Conservation (phyloP, 2,797 vertebrate genomes). For the Triplophysa bombifrons region DNA sequence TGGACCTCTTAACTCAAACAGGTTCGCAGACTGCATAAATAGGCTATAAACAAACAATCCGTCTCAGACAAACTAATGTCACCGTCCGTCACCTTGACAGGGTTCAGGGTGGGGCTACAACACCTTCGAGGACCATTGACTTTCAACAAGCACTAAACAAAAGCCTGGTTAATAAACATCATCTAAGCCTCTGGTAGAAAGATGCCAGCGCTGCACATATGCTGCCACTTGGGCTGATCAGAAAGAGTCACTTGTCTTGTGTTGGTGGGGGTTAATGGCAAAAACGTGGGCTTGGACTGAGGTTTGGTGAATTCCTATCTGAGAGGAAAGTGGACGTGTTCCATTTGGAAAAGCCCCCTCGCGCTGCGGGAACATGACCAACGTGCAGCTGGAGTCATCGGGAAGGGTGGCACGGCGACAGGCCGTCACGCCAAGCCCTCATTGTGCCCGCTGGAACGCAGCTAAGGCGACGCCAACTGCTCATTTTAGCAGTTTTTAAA, state of each 20-base stretch:
- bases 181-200: neutral
- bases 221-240: constrained; percentile 48
- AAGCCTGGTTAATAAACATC: constrained; percentile 19
- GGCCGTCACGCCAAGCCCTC: constrained; percentile 44
- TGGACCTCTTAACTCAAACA: constrained; percentile 58
- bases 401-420: constrained; percentile 44
- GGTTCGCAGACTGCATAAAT: constrained; percentile 53
- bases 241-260: constrained; percentile 51
- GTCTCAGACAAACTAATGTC: neutral
- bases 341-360: constrained; percentile 47
- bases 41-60: constrained; percentile 28
- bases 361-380: constrained; percentile 43
- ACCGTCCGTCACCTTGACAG: constrained; percentile 26
- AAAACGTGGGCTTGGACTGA: constrained; percentile 29
- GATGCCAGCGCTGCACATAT: constrained; percentile 41
- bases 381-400: constrained; percentile 54
- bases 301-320: constrained; percentile 24
- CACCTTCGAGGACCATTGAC: neutral
- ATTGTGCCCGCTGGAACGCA: constrained; percentile 49
- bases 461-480: constrained; percentile 43
- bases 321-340: constrained; percentile 46
- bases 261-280: constrained; percentile 49
- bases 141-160: neutral
- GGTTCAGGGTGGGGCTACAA: neutral
- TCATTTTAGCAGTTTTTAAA: constrained; percentile 37